A percentile compares a stretch with the other conserved stretches of the same genome.
These are phyloP conservation scores for Epinephelus lanceolatus DNA, from an alignment of 2,113 vertebrate genomes.

Conservation along the genomic window DNA sequence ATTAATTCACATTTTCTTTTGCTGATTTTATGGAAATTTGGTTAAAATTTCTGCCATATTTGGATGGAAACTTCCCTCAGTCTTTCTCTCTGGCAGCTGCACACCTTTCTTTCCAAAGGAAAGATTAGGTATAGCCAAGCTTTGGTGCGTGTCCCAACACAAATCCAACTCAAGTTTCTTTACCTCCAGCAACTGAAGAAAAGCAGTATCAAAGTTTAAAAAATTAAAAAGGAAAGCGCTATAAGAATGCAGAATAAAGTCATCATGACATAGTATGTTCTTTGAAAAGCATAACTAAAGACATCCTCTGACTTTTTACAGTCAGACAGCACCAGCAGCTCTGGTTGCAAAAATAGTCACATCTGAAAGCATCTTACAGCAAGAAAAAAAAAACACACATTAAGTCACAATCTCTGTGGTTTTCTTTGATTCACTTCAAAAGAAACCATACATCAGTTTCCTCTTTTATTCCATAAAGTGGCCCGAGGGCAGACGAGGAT, in stretches of 20 bases:
- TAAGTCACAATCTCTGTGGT: slow-evolving; percentile 61
- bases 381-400: slow-evolving; percentile 50
- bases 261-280: not conserved
- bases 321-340: not conserved
- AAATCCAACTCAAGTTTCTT: not conserved
- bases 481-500: slow-evolving; percentile 56
- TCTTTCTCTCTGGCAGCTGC: not conserved
- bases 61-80: not conserved
- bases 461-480: slow-evolving; percentile 57
- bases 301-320: not conserved
- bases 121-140: not conserved
- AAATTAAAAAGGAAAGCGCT: not conserved
- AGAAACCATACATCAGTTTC: slow-evolving; percentile 64
- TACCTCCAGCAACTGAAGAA: not conserved
- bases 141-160: not conserved
- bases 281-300: not conserved
- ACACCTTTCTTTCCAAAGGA: slow-evolving; percentile 14
- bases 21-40: not conserved
- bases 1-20: not conserved
- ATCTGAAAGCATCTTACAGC: slow-evolving; percentile 43
- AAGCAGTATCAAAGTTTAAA: slow-evolving; percentile 5
- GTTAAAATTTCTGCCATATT: not conserved
- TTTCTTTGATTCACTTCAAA: slow-evolving; percentile 74
- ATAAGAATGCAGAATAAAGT: not conserved
- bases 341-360: slow-evolving; percentile 23